Percentiles rank a stretch among this genome's conserved stretches.
Evolutionary conservation across 1,140 invertebrate genomes (phyloP).

Genomic region (Mercenaria mercenaria): DNA sequence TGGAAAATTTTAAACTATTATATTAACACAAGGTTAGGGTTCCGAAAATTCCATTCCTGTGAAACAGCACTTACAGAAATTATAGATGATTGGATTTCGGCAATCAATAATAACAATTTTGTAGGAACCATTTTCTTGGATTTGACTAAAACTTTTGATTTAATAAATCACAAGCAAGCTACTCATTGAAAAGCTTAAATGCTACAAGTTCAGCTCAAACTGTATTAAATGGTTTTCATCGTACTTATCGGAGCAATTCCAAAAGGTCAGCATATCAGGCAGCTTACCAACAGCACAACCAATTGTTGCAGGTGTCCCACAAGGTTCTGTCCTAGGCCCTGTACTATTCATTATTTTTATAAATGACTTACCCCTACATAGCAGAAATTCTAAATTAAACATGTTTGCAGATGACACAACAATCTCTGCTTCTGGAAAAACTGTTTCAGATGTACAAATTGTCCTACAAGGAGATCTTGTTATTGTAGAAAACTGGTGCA

Average conservation of each 20-base stretch:
- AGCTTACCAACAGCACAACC: neutral
- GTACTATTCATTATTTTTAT: neutral
- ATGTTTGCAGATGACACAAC: constrained; percentile 13
- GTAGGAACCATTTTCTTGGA: constrained; percentile 16
- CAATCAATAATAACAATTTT: neutral
- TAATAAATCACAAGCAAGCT: neutral
- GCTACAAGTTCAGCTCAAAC: neutral
- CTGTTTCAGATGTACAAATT: neutral
- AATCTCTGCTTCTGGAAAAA: neutral
- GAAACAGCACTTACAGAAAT: neutral
- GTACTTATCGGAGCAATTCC: neutral
- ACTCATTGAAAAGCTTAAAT: neutral
- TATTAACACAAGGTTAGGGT: neutral
- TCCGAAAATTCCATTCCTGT: neutral
- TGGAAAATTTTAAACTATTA: neutral
- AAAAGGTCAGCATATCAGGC: neutral
- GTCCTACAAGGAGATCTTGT: neutral
- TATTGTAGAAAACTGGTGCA: neutral
- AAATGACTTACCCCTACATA: neutral
- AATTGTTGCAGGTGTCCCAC: neutral
- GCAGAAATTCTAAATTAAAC: neutral
- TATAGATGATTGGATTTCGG: neutral
- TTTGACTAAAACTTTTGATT: constrained; percentile 25
- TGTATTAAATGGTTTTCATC: neutral
- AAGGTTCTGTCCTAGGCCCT: neutral